These are phyloP conservation scores for Conus ventricosus DNA, from an alignment of 1,140 invertebrate species.

Conservation along the genomic window DNA sequence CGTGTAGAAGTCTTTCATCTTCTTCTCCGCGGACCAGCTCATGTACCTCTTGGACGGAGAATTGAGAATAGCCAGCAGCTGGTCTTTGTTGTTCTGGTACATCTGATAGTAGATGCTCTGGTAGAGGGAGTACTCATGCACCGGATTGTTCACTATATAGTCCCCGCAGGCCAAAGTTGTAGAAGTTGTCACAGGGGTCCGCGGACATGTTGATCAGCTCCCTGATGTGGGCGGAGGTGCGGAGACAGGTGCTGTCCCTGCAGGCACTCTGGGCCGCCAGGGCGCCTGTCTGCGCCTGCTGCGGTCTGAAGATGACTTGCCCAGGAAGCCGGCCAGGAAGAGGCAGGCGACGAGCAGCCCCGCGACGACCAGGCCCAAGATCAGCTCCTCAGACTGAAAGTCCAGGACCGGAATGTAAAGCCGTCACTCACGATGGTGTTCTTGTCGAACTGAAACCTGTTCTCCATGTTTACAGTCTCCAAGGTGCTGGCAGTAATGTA, in stretches of 20 bases:
- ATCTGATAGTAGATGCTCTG: conserved; percentile 56
- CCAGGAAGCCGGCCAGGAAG: conserved; percentile 41
- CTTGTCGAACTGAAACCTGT: conserved; percentile 46
- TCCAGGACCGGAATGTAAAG: conserved; percentile 24
- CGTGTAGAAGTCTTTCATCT: conserved; percentile 66
- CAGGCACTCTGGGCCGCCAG: conserved; percentile 21
- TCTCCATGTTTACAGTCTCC: conserved; percentile 28
- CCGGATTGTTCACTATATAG: conserved; percentile 48
- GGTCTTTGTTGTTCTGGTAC: conserved; percentile 59
- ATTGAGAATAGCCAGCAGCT: conserved; percentile 56
- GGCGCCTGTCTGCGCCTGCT: background rate
- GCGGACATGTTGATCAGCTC: conserved; percentile 73
- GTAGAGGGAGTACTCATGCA: conserved; percentile 48
- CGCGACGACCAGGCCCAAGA: conserved; percentile 4
- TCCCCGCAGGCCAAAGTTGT: conserved; percentile 78
- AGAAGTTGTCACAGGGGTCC: conserved; percentile 79
- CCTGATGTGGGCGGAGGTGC: conserved; percentile 55
- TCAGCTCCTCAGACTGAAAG: conserved; percentile 38
- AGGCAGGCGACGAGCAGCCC: conserved; percentile 35
- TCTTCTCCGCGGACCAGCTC: conserved; percentile 61
- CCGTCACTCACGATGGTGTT: conserved; percentile 28
- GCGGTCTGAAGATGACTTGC: conserved; percentile 8
- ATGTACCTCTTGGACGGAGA: conserved; percentile 44
- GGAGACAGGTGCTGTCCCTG: conserved; percentile 53
- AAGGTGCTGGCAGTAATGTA: too few species aligned